Evolutionary conservation across 2,797 vertebrate genomes (phyloP), one percentile per base, ranked within the genome.

Genomic region (Mergus octosetaceus): DNA sequence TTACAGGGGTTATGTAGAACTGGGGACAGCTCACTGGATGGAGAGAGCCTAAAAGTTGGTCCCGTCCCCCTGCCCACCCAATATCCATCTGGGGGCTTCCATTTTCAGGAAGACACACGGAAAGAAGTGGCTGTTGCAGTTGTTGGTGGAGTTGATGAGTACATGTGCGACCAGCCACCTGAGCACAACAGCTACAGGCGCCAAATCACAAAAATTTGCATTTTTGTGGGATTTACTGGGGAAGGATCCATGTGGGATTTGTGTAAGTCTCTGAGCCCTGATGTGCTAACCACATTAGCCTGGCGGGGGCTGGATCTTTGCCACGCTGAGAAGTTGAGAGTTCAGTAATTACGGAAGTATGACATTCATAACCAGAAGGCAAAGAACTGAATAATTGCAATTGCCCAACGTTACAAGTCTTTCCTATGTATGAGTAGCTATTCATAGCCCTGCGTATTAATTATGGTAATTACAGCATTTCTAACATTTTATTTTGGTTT

Each of bases 81-180:
- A 8, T 5, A 21, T 27, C 9, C 21, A 76, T 9, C 18, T 51
- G 38, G 6, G 54, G 39, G 14, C 20, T 80, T 71, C 87, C 47
- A 8, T 43, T 91, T 82, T 53, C 36, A 53, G 20, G 0, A 4
- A 75, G 19, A 36, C 11, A 49, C 32, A 2, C 0, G 1, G 91
- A 85, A 87, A 0, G 0, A 77, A 85, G 84, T 1, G 2, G 22
- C 17, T 0, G 0, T 6, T 0, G 0, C 45, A n/a, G 8, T 10
- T 15, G 12, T 13, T 53, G 79, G 28, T 15, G 69, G 36, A 20
- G 15, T 25, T 11, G 18, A 16, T 2, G 21, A 71, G 36, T 0
- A 3, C 38, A 12, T 2, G 2, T 19, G 56, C 38, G 47, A 66
- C 30, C 0, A 0, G 30, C 41, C 45, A 39, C 25, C 41, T 34